Base-by-base conservation (phyloP, 2,888 invertebrate species). In the Tetramorium bicarinatum region DNA sequence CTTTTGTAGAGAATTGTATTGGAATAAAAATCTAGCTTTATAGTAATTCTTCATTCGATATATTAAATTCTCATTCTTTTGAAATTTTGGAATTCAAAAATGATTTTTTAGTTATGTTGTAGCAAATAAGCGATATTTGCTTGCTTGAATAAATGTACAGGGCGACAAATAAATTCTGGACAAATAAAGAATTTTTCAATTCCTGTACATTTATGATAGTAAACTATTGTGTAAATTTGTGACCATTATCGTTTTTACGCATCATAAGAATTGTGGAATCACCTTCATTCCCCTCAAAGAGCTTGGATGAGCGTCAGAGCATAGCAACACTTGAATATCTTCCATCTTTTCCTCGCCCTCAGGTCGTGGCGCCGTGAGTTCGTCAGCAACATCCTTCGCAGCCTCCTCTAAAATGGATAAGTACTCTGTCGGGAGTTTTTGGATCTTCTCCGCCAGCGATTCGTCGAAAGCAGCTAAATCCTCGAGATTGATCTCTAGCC, bases 391-490 rank as follows among this genome's bases (percentile, higher is more conserved):
- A 95, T 99, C 99, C 94, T 97, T 98, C 0, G 99, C 99, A 54
- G 99, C 99, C 95, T 99, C 99, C 95, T 99, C 99, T 94, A 99
- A 97, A 90, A 99, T 96, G 18, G 98, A 97, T 82, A 99, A 95
- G 95, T 98, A 98, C 94, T 99, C 99, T 0, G 98, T 96, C 0
- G 99, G 99, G 87, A 98, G 97, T 92, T 99, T 99, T 90, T 97
- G 97, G 41, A 99, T 95, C 94, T 98, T 98, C 92, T 99, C 99
- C 9, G 98, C 98, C 69, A 99, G 96, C 11, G 97, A 96, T 95
- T 99, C 99, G 95, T 99, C 99, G 95, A 97, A 99, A 92, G 98
- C 98, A 38, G 98, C 97, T 84, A 99, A 95, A 96, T 99, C 99
- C 95, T 99, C 99, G 87, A 99, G 96, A 92, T 98, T 98, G 54